phyloP scores from a whole-genome alignment of 1,140 invertebrate species.

The Antheraea pernyi region DNA sequence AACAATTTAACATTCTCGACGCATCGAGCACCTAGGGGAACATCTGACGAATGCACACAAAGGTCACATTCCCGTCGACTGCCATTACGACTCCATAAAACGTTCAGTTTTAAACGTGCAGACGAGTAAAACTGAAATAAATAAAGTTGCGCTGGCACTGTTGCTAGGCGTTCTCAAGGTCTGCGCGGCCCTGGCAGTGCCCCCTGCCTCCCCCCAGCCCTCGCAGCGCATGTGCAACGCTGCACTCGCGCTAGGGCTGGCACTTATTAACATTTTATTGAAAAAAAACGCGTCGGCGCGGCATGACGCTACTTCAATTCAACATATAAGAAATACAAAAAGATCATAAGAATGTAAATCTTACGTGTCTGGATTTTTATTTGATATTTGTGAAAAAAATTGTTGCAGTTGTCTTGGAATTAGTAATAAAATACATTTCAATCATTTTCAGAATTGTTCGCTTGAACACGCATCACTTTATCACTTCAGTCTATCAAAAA shows the following conservation, averaged over 20 bases:
- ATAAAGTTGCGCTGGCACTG: slow-evolving; percentile 47
- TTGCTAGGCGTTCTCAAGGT: slow-evolving; percentile 68
- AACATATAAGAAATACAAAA: no score
- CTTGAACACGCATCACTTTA: no score
- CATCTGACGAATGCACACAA: slow-evolving; percentile 25
- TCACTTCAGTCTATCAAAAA: no score
- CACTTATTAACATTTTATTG: no score
- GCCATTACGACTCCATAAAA: slow-evolving; percentile 51
- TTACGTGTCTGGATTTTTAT: no score
- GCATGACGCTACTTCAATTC: no score
- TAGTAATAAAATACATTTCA: no score
- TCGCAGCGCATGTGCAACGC: slow-evolving; percentile 39
- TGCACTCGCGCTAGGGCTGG: slow-evolving; percentile 39
- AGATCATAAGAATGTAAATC: no score
- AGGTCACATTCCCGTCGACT: slow-evolving; percentile 30
- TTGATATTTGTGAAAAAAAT: no score
- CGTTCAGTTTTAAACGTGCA: slow-evolving; percentile 50
- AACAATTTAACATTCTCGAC: slow-evolving; percentile 24
- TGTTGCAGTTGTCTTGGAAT: no score
- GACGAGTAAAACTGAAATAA: slow-evolving; percentile 65
- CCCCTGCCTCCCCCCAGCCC: slow-evolving; percentile 27
- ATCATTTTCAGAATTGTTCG: no score
- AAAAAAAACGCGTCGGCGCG: no score
- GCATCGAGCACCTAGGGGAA: slow-evolving; percentile 21
- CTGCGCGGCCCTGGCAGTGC: slow-evolving; percentile 49